A percentile compares a stretch with the other conserved stretches of the same genome.
Conservation (phyloP, 2,797 vertebrate species). For the Crenuchus spilurus region DNA sequence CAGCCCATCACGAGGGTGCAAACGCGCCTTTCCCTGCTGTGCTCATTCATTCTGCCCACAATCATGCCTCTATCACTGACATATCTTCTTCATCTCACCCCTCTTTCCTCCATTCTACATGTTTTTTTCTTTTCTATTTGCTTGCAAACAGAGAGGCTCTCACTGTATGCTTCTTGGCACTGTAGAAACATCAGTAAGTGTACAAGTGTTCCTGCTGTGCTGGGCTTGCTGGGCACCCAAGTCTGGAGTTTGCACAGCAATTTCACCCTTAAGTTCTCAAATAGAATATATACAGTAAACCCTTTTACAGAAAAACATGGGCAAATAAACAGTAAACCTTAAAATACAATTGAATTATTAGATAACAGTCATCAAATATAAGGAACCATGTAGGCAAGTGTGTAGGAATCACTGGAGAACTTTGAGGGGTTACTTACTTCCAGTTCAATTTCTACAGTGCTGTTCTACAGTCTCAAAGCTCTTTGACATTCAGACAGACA, state of each 20-base stretch:
- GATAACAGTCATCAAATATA: no score
- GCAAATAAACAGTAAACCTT: no score
- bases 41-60: not conserved
- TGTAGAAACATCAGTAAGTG: not conserved
- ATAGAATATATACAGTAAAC: no score
- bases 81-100: not conserved
- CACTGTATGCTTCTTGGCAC: not conserved
- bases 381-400: no score
- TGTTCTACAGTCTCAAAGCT: no score
- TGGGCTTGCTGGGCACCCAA: not conserved
- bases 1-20: not conserved
- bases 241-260: not conserved
- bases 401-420: no score
- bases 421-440: no score
- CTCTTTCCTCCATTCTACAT: not conserved
- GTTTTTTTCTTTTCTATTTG: not conserved
- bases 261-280: no score
- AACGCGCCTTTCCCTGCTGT: not conserved
- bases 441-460: no score
- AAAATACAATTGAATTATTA: no score
- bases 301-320: no score
- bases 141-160: not conserved
- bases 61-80: not conserved
- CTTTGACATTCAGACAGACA: no score
- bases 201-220: not conserved